These are phyloP conservation scores for Sebastes iracundus DNA, from an alignment of 2,797 vertebrate species.

Conservation along the genomic window DNA sequence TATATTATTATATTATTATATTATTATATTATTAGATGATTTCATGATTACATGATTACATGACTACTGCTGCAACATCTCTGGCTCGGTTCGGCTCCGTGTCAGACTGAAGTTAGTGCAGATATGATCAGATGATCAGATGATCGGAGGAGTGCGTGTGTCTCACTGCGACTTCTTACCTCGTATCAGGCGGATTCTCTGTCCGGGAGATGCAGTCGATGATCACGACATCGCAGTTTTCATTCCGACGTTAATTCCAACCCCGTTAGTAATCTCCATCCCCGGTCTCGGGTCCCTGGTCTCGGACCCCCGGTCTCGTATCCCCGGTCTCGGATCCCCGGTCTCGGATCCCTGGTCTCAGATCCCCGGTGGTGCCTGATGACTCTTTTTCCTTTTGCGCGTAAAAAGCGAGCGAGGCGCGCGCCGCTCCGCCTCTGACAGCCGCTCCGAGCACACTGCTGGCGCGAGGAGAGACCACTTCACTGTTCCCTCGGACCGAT, in stretches of 20 bases:
- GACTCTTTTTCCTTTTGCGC: neutral
- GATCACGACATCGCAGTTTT: conserved; percentile 8
- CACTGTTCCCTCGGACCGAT: neutral
- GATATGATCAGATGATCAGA: neutral
- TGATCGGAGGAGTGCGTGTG: neutral
- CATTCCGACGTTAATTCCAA: conserved; percentile 33
- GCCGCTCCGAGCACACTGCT: neutral
- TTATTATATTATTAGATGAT: too few species aligned
- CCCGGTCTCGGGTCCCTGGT: neutral
- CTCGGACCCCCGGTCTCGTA: too few species aligned
- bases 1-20: too few species aligned
- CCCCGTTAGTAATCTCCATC: conserved; percentile 34
- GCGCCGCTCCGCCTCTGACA: neutral
- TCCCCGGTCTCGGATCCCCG: too few species aligned
- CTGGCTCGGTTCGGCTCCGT: too few species aligned
- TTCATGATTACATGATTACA: too few species aligned
- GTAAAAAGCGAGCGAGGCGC: conserved; percentile 3
- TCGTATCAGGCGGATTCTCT: neutral
- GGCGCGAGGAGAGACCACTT: neutral
- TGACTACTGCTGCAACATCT: too few species aligned
- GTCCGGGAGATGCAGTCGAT: neutral
- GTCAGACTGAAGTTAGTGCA: neutral
- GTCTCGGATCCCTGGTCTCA: too few species aligned
- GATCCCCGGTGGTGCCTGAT: neutral
- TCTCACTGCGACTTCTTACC: conserved; percentile 41